phyloP scores from a whole-genome alignment of 1,140 invertebrate genomes.

The Drosophila sulfurigaster region DNA sequence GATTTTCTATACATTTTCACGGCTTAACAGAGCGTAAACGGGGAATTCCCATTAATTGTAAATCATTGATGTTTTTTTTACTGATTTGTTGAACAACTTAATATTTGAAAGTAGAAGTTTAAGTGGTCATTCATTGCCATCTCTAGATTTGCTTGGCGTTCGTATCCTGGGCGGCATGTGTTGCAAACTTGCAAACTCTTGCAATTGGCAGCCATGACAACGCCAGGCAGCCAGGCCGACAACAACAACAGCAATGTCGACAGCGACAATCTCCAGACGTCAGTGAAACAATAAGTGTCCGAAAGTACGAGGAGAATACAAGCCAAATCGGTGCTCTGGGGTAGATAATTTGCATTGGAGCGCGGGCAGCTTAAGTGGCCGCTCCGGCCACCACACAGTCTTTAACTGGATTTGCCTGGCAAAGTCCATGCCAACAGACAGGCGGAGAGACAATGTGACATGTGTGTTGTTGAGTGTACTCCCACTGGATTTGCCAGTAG shows the following conservation, averaged over 20 bases:
- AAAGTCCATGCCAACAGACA: slow-evolving; percentile 19
- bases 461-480: slow-evolving; percentile 43
- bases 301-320: slow-evolving; percentile 50
- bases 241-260: slow-evolving; percentile 17
- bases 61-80: too few species aligned
- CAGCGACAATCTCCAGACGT: slow-evolving; percentile 59
- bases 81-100: too few species aligned
- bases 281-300: slow-evolving; percentile 67
- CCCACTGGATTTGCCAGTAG: slow-evolving; percentile 34
- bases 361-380: slow-evolving; percentile 72
- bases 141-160: slow-evolving; percentile 11
- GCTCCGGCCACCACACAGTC: slow-evolving; percentile 26
- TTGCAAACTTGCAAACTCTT: slow-evolving; percentile 54
- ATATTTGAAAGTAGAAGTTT: too few species aligned
- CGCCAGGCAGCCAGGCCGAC: slow-evolving; percentile 12
- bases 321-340: slow-evolving; percentile 71
- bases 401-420: slow-evolving; percentile 24
- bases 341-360: slow-evolving; percentile 77
- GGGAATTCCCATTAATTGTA: neutral
- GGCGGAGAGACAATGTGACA: slow-evolving; percentile 35
- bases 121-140: neutral
- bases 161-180: slow-evolving; percentile 62
- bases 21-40: neutral
- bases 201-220: slow-evolving; percentile 59
- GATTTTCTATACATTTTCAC: neutral